Evolutionary conservation across 1,140 invertebrate genomes (phyloP), one percentile per base, ranked within the genome.

Genomic region (Lepidurus arcticus): DNA sequence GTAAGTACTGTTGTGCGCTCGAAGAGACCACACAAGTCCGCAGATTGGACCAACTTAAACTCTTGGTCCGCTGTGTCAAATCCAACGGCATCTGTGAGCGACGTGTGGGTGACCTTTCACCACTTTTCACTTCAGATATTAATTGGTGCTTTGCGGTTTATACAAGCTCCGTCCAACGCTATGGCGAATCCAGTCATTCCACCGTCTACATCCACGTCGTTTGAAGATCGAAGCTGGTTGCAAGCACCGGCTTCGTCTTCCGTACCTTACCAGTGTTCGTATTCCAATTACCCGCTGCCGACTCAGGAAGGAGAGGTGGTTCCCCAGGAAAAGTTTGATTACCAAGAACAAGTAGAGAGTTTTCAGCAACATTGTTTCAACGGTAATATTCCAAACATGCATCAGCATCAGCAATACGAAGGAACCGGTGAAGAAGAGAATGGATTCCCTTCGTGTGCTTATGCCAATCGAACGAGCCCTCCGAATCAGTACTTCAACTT

Each of bases 51-150:
- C 53, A 65, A 21, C 53, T 65, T 65, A 65, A 65, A 65, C 53
- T 65, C 53, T 65, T 21, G 53, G 53, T 65, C 53, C 21, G 53
- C 53, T 65, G 53, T 65, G 53, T 65, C 53, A 65, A 65, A 65
- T 65, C 53, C 21, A 65, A 65, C 53, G 21, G 53, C 53, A 65
- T 65, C 53, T 65, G 53, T 65, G 53, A 65, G 53, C 4, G 53
- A 65, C 53, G 53, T 65, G 53, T 16, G 53, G 53, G 53, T 65
- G 53, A 65, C 53, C 53, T 65, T 65, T 65, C 53, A 65, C 53
- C 53, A n/a, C 53, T 65, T 65, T 65, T 65, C 53, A 65, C 53
- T 65, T 65, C 53, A 65, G 53, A 65, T 65, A 65, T 65, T 65
- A 65, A 65, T 65, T 65, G 53, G 53, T 65, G 53, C 53, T 65